These are phyloP conservation scores for Cololabis saira DNA, from an alignment of 2,113 vertebrate species.

Conservation along the genomic window DNA sequence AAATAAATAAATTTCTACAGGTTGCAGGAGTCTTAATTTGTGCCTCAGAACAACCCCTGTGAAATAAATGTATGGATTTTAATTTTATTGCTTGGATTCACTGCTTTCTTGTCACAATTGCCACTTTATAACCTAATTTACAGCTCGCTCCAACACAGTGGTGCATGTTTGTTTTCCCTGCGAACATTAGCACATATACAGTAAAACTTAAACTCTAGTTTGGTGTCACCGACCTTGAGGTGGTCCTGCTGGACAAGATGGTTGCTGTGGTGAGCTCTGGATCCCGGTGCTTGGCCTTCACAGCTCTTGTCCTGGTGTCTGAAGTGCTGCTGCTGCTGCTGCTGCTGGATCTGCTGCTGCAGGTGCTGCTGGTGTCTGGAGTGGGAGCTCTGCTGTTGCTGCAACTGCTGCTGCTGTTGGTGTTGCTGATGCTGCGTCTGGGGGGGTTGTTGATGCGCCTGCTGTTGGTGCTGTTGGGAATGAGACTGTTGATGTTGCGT, in stretches of 20 bases:
- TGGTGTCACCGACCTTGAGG: constrained; percentile 73
- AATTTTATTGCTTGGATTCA: no score
- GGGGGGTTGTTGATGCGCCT: constrained; percentile 73
- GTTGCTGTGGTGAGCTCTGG: constrained; percentile 85
- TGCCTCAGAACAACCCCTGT: no score
- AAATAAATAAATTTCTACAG: no score
- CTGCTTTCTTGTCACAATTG: no score
- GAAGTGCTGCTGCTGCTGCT: constrained; percentile 88
- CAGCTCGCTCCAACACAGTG: no score
- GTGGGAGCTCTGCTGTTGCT: constrained; percentile 74
- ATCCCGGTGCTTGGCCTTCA: constrained; percentile 85
- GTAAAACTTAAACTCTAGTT: no score
- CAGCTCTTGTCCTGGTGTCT: constrained; percentile 93
- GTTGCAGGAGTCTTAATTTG: no score
- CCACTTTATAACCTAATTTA: no score
- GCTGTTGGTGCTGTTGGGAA: constrained; percentile 91
- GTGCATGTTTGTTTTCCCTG: no score
- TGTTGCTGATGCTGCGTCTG: constrained; percentile 76
- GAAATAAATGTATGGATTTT: no score
- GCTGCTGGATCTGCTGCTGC: constrained; percentile 84
- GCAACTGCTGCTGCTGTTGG: constrained; percentile 77
- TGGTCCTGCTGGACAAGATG: constrained; percentile 86
- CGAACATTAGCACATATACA: no score
- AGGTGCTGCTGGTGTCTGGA: constrained; percentile 82
- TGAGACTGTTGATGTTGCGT: constrained; percentile 85